Conservation (phyloP, 2,797 vertebrate genomes). For the Lacerta bilineata region DNA sequence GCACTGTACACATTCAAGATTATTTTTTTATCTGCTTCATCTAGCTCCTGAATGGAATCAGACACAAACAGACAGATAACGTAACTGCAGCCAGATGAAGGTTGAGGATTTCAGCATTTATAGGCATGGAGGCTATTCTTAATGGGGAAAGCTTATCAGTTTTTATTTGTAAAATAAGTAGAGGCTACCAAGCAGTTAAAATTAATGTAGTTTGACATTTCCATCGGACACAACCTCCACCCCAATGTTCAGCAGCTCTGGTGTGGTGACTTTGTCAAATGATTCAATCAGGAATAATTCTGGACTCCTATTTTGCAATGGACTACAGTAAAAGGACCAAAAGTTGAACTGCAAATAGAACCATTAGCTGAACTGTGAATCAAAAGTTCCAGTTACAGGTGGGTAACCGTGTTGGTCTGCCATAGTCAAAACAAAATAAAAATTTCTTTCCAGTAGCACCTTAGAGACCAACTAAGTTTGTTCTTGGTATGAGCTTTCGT, state of each 20-base stretch:
- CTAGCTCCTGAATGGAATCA: conserved; percentile 74
- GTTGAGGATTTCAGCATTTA: not conserved
- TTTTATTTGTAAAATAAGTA: not conserved
- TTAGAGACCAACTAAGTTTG: too few relatives aligned
- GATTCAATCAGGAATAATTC: not conserved
- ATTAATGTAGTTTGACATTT: not conserved
- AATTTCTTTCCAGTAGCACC: too few relatives aligned
- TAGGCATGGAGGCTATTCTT: conserved; percentile 4
- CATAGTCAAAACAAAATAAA: too few relatives aligned
- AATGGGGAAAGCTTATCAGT: conserved; percentile 1
- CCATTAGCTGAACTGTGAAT: not conserved
- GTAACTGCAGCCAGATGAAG: not conserved
- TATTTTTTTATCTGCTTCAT: conserved; percentile 74
- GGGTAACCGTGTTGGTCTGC: too few relatives aligned
- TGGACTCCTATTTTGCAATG: not conserved
- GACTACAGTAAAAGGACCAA: not conserved
- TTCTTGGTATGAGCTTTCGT: too few relatives aligned
- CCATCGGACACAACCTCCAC: not conserved
- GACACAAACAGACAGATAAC: conserved; percentile 30
- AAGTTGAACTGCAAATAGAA: not conserved
- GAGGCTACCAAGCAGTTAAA: conserved; percentile 3
- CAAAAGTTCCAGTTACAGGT: too few relatives aligned
- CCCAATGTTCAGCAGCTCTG: rapidly evolving
- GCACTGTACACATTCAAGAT: conserved; percentile 74
- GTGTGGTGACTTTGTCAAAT: not conserved